These are phyloP conservation scores for Doryteuthis pealeii DNA, from an alignment of 1,140 invertebrate species.

Conservation along the genomic window DNA sequence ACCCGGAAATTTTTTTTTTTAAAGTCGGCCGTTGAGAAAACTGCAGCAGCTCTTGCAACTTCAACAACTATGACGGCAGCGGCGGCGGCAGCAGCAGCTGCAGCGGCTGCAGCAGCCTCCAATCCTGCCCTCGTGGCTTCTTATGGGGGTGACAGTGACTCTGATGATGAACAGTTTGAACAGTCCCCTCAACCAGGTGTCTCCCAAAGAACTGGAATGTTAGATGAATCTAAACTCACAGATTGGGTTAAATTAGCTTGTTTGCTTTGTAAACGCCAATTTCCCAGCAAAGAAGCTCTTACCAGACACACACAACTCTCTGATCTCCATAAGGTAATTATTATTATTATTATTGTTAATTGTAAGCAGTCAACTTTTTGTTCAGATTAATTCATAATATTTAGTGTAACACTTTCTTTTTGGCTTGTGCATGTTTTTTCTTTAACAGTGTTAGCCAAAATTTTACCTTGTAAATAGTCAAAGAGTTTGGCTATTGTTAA, in stretches of 20 bases:
- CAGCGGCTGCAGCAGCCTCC: conserved; percentile 2
- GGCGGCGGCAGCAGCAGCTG: conserved; percentile 1
- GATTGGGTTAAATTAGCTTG: conserved; percentile 92
- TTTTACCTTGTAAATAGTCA: too few relatives aligned
- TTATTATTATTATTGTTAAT: neutral
- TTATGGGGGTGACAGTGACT: conserved; percentile 70
- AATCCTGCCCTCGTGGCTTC: conserved; percentile 69
- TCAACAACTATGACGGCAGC: neutral
- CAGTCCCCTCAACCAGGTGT: conserved; percentile 59
- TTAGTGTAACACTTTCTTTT: too few relatives aligned
- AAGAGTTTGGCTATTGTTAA: too few relatives aligned
- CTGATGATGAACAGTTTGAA: conserved; percentile 51
- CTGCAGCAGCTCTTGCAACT: conserved; percentile 11
- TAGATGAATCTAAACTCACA: conserved; percentile 67
- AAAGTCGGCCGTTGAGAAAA: neutral
- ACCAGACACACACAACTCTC: conserved; percentile 91
- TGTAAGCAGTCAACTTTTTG: too few relatives aligned
- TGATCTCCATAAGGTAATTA: conserved; percentile 80
- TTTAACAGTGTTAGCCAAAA: too few relatives aligned
- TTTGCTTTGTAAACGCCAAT: conserved; percentile 92
- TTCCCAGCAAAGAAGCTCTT: conserved; percentile 85
- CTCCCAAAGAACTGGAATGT: conserved; percentile 15
- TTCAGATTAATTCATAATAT: too few relatives aligned
- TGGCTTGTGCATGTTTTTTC: too few relatives aligned
- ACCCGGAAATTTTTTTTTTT: conserved; percentile 10